phyloP scores from a whole-genome alignment of 2,797 vertebrate species.

The Hyperoplus lanceolatus region DNA sequence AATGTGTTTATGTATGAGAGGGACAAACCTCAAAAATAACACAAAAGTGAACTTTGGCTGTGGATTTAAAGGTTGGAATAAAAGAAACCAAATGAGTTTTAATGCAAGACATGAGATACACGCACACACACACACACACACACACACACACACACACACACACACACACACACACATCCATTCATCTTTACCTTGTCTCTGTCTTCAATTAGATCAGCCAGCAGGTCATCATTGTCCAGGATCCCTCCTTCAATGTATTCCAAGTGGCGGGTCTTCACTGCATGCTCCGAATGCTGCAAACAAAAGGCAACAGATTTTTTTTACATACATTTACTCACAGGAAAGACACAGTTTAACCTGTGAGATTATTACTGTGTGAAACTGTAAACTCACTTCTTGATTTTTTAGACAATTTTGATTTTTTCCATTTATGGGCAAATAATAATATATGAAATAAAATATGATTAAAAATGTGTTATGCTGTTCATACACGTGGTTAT shows the following conservation, averaged over 20 bases:
- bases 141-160: too few relatives aligned
- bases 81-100: background rate
- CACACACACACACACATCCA: background rate
- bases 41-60: background rate
- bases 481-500: too few relatives aligned
- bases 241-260: constrained; percentile 95
- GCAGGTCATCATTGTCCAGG: constrained; percentile 93
- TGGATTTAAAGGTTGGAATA: too few relatives aligned
- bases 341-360: too few relatives aligned
- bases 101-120: background rate
- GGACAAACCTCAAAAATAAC: background rate
- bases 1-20: background rate
- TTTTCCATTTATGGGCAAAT: too few relatives aligned
- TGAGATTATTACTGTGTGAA: too few relatives aligned
- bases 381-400: too few relatives aligned
- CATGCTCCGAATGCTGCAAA: constrained; percentile 85
- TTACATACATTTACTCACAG: too few relatives aligned
- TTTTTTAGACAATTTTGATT: too few relatives aligned
- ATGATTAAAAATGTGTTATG: too few relatives aligned
- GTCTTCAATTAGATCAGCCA: constrained; percentile 95
- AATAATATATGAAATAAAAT: too few relatives aligned
- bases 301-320: background rate
- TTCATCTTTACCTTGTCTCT: constrained; percentile 91
- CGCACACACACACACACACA: too few relatives aligned
- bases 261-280: constrained; percentile 91